Evolutionary conservation across 2,888 invertebrate species (phyloP).

Genomic region (Bellardia bayeri): DNA sequence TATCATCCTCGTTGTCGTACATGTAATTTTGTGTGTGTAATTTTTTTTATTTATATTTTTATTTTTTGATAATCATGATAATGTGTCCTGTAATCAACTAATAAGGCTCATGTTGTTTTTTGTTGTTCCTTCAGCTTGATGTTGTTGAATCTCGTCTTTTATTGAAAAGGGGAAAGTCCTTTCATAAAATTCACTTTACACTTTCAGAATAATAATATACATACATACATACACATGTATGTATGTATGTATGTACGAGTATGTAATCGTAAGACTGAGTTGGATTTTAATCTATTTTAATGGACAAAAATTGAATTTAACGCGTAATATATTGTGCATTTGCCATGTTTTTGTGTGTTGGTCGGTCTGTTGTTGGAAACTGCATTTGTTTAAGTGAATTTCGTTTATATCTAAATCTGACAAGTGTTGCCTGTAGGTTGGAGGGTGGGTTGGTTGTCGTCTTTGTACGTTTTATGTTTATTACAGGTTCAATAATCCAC

Average conservation of each 20-base stretch:
- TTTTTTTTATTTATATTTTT: constrained; percentile 71
- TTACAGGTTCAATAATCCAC: constrained; percentile 71
- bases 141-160: constrained; percentile 62
- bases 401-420: constrained; percentile 68
- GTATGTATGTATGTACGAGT: too few species aligned
- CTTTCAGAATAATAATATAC: background rate
- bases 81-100: constrained; percentile 85
- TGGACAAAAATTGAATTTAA: constrained; percentile 82
- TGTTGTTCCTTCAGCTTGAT: constrained; percentile 44
- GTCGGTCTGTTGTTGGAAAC: constrained; percentile 1
- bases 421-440: constrained; percentile 8
- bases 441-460: constrained; percentile 48
- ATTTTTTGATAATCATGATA: constrained; percentile 84
- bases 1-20: constrained; percentile 43
- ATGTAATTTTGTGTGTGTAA: constrained; percentile 53
- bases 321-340: constrained; percentile 80
- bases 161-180: constrained; percentile 75
- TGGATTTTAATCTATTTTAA: constrained; percentile 73
- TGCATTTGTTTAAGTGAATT: constrained; percentile 61
- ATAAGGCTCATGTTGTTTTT: constrained; percentile 82
- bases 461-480: constrained; percentile 50
- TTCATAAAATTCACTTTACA: constrained; percentile 32
- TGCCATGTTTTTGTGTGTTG: constrained; percentile 59
- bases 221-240: too few species aligned
- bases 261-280: constrained; percentile 7